Conservation (phyloP, 2,113 vertebrate genomes). For the Mus pahari region DNA sequence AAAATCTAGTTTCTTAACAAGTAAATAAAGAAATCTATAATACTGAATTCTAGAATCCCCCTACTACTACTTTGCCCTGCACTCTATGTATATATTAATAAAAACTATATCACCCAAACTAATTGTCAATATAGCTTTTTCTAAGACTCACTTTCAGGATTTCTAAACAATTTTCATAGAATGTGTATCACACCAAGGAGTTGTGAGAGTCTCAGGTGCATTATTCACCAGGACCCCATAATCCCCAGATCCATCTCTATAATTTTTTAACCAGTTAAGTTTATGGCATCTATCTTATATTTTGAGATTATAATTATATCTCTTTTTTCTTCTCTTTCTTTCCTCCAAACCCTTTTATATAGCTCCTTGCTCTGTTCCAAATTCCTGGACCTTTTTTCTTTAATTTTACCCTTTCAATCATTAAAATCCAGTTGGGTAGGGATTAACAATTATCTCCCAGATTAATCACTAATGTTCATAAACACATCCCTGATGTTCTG, state of each 20-base stretch:
- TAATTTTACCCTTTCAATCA: slow-evolving; percentile 2
- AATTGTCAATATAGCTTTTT: background rate
- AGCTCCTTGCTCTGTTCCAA: background rate
- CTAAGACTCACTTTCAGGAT: background rate
- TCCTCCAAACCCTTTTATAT: background rate
- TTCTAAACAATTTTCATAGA: background rate
- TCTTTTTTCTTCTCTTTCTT: background rate
- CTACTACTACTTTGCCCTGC: background rate
- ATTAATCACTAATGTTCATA: background rate
- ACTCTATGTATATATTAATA: background rate
- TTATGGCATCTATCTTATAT: background rate
- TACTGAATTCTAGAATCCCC: background rate
- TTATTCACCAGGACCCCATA: background rate
- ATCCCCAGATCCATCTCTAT: background rate
- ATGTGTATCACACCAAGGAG: background rate
- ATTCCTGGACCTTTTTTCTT: background rate
- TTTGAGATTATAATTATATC: background rate
- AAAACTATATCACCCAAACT: background rate
- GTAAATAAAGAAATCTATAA: background rate
- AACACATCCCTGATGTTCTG: background rate
- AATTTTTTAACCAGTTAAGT: background rate
- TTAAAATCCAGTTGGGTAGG: background rate
- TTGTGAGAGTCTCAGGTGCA: background rate
- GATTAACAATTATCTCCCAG: slow-evolving; percentile 35
- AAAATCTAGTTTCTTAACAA: background rate